Percentiles rank a stretch among this genome's conserved stretches.
Evolutionary conservation across 35 echinoderm and acorn worm species (phyloP).

Genomic region (Acanthaster planci): DNA sequence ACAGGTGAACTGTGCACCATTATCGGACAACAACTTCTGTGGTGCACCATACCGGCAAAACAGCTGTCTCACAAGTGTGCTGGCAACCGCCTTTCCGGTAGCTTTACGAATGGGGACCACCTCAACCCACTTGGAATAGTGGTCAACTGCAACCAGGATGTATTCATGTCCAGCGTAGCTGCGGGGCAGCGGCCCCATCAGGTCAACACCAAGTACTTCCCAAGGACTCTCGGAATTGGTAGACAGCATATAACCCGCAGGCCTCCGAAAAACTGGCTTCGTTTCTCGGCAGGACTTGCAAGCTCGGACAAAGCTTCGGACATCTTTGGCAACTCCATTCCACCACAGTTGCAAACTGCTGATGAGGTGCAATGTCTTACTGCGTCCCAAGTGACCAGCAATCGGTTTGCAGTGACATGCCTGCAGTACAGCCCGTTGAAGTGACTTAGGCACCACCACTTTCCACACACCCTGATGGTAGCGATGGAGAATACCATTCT

Average conservation of each 20-base stretch:
- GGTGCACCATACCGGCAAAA: constrained; percentile 61
- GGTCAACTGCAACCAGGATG: constrained; percentile 34
- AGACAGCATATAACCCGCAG: constrained; percentile 46
- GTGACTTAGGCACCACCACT: not conserved
- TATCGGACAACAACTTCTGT: constrained; percentile 54
- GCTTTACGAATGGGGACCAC: constrained; percentile 25
- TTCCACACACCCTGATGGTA: not conserved
- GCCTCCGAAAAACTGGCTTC: constrained; percentile 57
- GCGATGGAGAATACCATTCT: not conserved
- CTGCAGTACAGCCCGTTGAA: constrained; percentile 27
- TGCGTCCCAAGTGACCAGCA: constrained; percentile 62
- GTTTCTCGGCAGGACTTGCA: constrained; percentile 40
- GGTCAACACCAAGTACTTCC: constrained; percentile 48
- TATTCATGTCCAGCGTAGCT: constrained; percentile 42
- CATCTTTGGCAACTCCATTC: constrained; percentile 38
- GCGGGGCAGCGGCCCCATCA: constrained; percentile 45
- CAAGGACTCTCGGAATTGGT: constrained; percentile 47
- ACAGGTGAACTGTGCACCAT: constrained; percentile 49
- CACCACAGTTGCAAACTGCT: constrained; percentile 43
- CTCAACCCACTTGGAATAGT: constrained; percentile 27
- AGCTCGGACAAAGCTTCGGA: constrained; percentile 46
- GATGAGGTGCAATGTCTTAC: constrained; percentile 45
- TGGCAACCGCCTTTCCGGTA: constrained; percentile 28
- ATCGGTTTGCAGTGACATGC: constrained; percentile 49
- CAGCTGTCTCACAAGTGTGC: constrained; percentile 27